A percentile compares a stretch with the other conserved stretches of the same genome.
phyloP scores from a whole-genome alignment of 2,888 invertebrate species.

The Drosophila picticornis region DNA sequence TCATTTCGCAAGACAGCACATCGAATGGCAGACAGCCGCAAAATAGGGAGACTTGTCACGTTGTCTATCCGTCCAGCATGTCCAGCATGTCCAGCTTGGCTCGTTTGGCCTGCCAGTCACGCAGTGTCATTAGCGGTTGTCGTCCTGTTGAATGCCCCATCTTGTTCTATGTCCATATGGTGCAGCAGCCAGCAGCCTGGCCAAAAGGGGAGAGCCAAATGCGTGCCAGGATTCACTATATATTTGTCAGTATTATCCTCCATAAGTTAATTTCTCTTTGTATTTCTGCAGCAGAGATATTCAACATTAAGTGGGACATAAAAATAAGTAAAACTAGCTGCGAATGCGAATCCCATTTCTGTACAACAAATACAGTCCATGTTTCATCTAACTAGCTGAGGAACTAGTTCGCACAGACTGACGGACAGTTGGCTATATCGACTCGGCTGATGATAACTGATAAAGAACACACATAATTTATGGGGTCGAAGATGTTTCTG shows the following conservation, averaged over 20 bases:
- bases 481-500: background rate
- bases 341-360: background rate
- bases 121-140: conserved; percentile 68
- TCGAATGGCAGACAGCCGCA: background rate
- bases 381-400: background rate
- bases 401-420: background rate
- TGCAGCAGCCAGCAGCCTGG: background rate
- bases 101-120: conserved; percentile 70
- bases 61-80: conserved; percentile 20
- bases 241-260: conserved; percentile 23
- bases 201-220: background rate
- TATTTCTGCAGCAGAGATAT: background rate
- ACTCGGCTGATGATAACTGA: background rate
- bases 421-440: background rate
- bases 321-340: background rate
- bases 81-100: conserved; percentile 1
- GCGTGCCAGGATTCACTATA: background rate
- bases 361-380: background rate
- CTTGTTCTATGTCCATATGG: conserved; percentile 14
- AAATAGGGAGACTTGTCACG: conserved; percentile 11
- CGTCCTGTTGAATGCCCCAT: conserved; percentile 23
- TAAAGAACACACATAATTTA: background rate
- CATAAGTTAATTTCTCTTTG: background rate
- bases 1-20: conserved; percentile 22
- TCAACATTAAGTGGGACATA: background rate